phyloP scores from a whole-genome alignment of 2,113 vertebrate genomes.

The Aythya baeri region DNA sequence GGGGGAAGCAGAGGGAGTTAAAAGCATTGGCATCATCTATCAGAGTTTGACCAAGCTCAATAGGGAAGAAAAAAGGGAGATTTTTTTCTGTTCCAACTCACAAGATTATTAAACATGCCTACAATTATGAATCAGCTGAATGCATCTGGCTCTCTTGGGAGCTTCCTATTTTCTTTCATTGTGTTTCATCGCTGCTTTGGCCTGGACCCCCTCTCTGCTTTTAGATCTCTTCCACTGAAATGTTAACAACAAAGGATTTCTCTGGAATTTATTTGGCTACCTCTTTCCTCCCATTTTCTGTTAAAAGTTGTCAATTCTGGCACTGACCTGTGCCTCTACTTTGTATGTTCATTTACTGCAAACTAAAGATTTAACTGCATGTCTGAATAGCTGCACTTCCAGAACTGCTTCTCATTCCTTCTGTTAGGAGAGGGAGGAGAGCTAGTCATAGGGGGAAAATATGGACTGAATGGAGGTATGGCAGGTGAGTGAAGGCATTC shows the following conservation, averaged over 20 bases:
- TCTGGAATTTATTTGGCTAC: not conserved
- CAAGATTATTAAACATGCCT: not conserved
- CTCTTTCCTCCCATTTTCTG: not conserved
- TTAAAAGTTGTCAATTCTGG: not conserved
- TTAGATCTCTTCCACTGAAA: not conserved
- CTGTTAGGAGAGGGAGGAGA: not conserved
- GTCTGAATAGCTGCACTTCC: not conserved
- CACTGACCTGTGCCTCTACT: accelerated
- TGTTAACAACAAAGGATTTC: not conserved
- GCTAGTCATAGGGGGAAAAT: too few relatives aligned
- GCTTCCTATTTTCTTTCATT: not conserved
- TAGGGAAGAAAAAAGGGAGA: accelerated
- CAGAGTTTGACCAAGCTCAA: not conserved
- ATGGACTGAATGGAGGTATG: accelerated
- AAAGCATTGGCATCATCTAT: not conserved
- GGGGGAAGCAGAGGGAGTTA: not conserved
- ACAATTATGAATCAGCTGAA: not conserved
- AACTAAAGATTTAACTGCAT: not conserved
- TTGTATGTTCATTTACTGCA: not conserved
- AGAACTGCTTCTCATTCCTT: not conserved
- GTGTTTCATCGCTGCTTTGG: not conserved
- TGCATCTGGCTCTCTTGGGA: not conserved
- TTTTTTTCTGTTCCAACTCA: not conserved
- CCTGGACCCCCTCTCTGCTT: not conserved
- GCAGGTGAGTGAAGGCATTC: too few relatives aligned